A percentile compares a stretch with the other conserved stretches of the same genome.
These are phyloP conservation scores for Callocephalon fimbriatum DNA, from an alignment of 2,113 vertebrate species.

Conservation along the genomic window DNA sequence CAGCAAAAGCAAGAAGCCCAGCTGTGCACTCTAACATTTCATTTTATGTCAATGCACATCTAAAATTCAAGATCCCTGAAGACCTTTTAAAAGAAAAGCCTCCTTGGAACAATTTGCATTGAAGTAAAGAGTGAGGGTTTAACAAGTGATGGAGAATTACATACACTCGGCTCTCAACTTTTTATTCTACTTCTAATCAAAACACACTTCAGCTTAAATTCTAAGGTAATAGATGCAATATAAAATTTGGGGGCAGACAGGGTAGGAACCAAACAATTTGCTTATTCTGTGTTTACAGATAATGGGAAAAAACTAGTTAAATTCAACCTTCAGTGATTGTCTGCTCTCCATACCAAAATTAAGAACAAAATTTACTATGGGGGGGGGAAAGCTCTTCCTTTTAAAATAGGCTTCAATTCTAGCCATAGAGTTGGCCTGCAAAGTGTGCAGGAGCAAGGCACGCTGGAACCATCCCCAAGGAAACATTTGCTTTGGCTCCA, in stretches of 20 bases:
- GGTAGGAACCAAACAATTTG: background rate
- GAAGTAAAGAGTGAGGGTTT: conserved; percentile 57
- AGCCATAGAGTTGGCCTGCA: background rate
- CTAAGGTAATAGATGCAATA: background rate
- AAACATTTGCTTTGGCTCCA: conserved; percentile 64
- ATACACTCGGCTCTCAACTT: conserved; percentile 37
- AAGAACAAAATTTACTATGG: background rate
- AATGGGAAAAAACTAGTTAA: background rate
- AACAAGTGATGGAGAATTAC: conserved; percentile 62
- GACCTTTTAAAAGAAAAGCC: conserved; percentile 72
- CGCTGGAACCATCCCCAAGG: conserved; percentile 47
- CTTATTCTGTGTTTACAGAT: background rate
- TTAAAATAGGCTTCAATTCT: conserved; percentile 20
- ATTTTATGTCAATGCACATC: conserved; percentile 64
- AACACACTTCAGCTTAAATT: conserved; percentile 43
- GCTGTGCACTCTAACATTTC: conserved; percentile 46
- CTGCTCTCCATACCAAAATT: background rate
- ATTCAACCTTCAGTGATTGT: background rate
- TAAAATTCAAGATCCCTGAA: conserved; percentile 63
- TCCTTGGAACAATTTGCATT: conserved; percentile 66
- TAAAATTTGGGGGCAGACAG: background rate
- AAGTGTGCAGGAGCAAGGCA: background rate
- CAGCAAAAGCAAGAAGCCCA: conserved; percentile 41
- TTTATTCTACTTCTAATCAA: conserved; percentile 52
- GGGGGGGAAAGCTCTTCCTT: background rate